Evolutionary conservation across 2,113 vertebrate genomes (phyloP).

Genomic region (Thermophis baileyi): DNA sequence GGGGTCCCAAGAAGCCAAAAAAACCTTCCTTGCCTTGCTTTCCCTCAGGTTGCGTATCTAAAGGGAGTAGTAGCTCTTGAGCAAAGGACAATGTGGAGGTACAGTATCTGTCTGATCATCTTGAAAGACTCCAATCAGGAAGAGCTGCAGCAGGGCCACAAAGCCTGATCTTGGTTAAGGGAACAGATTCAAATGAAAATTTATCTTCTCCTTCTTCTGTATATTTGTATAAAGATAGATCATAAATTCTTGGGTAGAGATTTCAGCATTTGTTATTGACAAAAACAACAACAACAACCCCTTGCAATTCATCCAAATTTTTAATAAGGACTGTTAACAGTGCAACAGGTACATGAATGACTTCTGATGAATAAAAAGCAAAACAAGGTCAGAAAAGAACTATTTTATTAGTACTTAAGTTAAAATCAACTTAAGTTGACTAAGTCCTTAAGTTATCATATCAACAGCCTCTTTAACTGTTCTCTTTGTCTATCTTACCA

Average conservation of each 20-base stretch:
- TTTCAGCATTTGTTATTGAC: not conserved
- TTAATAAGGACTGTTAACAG: not conserved
- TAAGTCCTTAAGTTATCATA: not conserved
- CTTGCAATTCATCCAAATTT: not conserved
- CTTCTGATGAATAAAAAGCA: not conserved
- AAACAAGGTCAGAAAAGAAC: not conserved
- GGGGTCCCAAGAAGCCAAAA: not conserved
- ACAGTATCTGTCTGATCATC: not conserved
- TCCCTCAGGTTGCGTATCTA: not conserved
- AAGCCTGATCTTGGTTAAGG: not conserved
- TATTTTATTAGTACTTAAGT: not conserved
- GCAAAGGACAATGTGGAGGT: not conserved
- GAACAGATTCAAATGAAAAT: not conserved
- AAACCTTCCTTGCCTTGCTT: not conserved
- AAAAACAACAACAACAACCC: not conserved
- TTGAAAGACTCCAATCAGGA: not conserved
- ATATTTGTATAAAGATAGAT: not conserved
- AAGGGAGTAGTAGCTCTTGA: not conserved
- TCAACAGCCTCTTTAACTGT: not conserved
- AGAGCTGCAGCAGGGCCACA: not conserved
- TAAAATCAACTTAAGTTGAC: not conserved
- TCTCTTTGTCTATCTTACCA: not conserved
- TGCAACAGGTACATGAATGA: not conserved
- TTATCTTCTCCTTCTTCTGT: not conserved
- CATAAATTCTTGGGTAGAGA: not conserved